Evolutionary conservation across 2,888 invertebrate genomes (phyloP).

Genomic region (Megamerina dolium): DNA sequence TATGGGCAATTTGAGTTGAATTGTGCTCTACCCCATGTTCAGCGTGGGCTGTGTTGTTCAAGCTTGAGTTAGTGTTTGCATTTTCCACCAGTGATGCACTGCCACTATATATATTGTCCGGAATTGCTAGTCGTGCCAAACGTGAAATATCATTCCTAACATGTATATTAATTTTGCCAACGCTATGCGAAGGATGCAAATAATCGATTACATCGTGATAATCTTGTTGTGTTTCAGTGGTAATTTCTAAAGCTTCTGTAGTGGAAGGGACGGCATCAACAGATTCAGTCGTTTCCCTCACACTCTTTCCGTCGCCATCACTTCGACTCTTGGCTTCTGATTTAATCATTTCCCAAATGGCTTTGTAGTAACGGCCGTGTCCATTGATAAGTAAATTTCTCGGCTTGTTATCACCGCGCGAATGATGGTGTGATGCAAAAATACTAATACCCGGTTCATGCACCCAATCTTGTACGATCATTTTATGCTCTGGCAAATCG

Average conservation of each 20-base stretch:
- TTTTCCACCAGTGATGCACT: no score
- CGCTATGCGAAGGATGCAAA: slow-evolving; percentile 5
- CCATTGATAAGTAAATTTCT: slow-evolving; percentile 78
- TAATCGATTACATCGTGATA: slow-evolving; percentile 4
- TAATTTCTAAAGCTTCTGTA: neutral
- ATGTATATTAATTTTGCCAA: slow-evolving; percentile 2
- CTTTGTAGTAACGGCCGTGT: slow-evolving; percentile 55
- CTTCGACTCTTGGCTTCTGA: neutral
- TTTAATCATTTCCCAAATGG: slow-evolving; percentile 32
- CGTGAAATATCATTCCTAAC: slow-evolving; percentile 18
- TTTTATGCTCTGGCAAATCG: slow-evolving; percentile 67
- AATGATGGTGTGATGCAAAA: slow-evolving; percentile 81
- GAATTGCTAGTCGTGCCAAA: slow-evolving; percentile 14
- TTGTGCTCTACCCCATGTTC: neutral
- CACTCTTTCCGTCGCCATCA: neutral
- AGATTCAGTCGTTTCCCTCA: neutral
- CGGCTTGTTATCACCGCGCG: slow-evolving; percentile 75
- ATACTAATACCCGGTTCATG: slow-evolving; percentile 64
- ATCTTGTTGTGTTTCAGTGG: neutral
- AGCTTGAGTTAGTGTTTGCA: no score
- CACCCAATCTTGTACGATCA: slow-evolving; percentile 79
- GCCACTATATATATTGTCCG: no score
- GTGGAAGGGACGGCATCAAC: neutral
- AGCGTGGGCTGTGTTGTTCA: neutral
- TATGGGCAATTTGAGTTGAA: neutral